Evolutionary conservation across 2,888 invertebrate species (phyloP).

Genomic region (Drosophila flavopinicola): DNA sequence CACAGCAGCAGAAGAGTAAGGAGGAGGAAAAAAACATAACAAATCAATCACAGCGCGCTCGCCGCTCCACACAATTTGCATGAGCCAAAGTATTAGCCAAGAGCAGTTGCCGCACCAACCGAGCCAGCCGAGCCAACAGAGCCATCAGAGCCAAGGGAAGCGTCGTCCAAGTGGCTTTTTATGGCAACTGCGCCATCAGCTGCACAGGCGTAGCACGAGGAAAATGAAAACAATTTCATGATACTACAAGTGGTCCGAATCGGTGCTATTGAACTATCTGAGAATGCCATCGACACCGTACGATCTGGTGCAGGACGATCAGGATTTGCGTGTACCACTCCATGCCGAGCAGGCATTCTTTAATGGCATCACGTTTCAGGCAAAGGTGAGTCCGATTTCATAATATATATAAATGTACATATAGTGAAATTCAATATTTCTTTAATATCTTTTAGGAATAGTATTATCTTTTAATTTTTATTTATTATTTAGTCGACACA

Average conservation of each 20-base stretch:
- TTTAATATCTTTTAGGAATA: too few relatives aligned
- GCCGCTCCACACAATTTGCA: slow-evolving; percentile 75
- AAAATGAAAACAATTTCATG: slow-evolving; percentile 85
- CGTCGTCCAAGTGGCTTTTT: slow-evolving; percentile 78
- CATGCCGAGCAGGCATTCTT: slow-evolving; percentile 98
- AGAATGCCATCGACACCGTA: slow-evolving; percentile 95
- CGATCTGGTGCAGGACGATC: slow-evolving; percentile 98
- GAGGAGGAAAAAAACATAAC: slow-evolving; percentile 42
- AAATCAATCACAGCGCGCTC: slow-evolving; percentile 72
- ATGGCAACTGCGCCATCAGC: slow-evolving; percentile 83
- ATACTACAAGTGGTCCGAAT: slow-evolving; percentile 85
- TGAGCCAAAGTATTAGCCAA: slow-evolving; percentile 79
- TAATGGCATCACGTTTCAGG: slow-evolving; percentile 97
- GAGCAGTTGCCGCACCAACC: slow-evolving; percentile 38
- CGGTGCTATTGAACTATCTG: slow-evolving; percentile 84
- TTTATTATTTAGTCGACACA: too few relatives aligned
- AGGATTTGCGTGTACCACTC: slow-evolving; percentile 97
- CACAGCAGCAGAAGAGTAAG: slow-evolving; percentile 1
- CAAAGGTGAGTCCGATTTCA: slow-evolving; percentile 90
- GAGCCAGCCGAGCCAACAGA: too few relatives aligned
- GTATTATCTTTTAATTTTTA: too few relatives aligned
- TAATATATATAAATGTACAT: neutral
- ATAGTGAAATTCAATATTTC: too few relatives aligned
- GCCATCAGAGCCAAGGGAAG: slow-evolving; percentile 28
- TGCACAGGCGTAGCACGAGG: slow-evolving; percentile 84